Base-by-base conservation (phyloP, 2,113 vertebrate species). In the Percina caprodes region DNA sequence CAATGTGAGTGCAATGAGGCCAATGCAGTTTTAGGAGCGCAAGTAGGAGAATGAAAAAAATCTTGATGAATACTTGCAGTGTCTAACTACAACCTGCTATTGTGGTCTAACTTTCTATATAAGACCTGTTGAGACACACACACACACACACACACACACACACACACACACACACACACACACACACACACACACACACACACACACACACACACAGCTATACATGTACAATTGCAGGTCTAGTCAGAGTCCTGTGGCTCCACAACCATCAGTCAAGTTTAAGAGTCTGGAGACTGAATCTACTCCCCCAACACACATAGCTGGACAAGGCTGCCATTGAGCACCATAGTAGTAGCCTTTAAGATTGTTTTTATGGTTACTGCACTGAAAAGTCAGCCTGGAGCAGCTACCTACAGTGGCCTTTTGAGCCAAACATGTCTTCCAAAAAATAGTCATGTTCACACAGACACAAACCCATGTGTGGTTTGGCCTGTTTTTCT, bases 271-370 rank as follows among this genome's bases (percentile, higher is more conserved):
- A 90, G 65, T 90, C 88, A 90, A 78, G 80, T 91, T 89, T 93
- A 82, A 71, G 86, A 90, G 81, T 65, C 69, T 76, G 45, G 48
- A 74, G 73, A 82, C 76, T 74, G 72, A 84, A 81, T 67, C 62
- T 59, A 69, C 79, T 69, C 79, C 72, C 79, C 68, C 69, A 69
- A 59, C 83, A 88, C 79, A 84, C 65, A 74, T 78, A 85, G 77
- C 74, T 88, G 82, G 75, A 94, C 92, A 92, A 94, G 85, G 85
- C 79, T 0, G 23, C 75, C 59, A 91, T 91, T 93, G 82, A 93
- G 79, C 67, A 35, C 63, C 45, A 69, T 6, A 80, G 58, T 67
- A 24, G 76, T 52, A 54, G 71, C 83, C 74, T 76, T 79, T 78
- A n/a, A 68, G 60, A 75, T 42, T 58, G 42, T 71, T 77, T 91